phyloP scores from a whole-genome alignment of 1,140 invertebrate species.

The Metaphire vulgaris region DNA sequence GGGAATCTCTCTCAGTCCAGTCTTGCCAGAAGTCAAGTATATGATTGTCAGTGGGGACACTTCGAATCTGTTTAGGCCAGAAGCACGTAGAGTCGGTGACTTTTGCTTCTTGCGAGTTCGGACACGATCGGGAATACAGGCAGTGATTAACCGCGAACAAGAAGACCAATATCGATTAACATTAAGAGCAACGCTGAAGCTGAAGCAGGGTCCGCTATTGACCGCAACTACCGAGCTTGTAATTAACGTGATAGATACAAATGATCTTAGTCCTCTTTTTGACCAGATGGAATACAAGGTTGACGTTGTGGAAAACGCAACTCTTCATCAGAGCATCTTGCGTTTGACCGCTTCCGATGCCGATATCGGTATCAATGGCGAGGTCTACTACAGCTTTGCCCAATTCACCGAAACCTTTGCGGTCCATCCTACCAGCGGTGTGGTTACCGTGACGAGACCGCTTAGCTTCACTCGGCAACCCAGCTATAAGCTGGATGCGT shows the following conservation, averaged over 20 bases:
- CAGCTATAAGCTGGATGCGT: conserved; percentile 65
- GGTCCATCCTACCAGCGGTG: conserved; percentile 82
- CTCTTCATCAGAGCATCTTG: conserved; percentile 62
- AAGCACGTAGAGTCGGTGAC: conserved; percentile 76
- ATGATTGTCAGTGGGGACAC: conserved; percentile 76
- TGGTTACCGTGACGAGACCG: conserved; percentile 73
- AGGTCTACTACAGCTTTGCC: conserved; percentile 91
- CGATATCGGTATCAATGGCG: conserved; percentile 84
- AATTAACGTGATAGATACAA: conserved; percentile 77
- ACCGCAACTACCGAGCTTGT: conserved; percentile 69
- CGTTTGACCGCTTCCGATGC: conserved; percentile 76
- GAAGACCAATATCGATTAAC: conserved; percentile 73
- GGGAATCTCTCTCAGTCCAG: conserved; percentile 58
- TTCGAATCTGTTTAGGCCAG: conserved; percentile 85
- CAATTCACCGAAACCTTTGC: conserved; percentile 75
- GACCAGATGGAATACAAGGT: conserved; percentile 77
- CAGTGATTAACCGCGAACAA: conserved; percentile 82
- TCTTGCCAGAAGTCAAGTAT: conserved; percentile 61
- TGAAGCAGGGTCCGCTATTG: conserved; percentile 47
- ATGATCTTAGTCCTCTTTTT: conserved; percentile 87
- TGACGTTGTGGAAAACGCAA: conserved; percentile 75
- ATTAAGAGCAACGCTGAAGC: conserved; percentile 65
- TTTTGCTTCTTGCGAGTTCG: conserved; percentile 85
- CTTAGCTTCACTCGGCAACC: conserved; percentile 51
- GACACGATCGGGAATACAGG: conserved; percentile 73